These are phyloP conservation scores for Macrosiphum euphorbiae DNA, from an alignment of 2,888 invertebrate species.

Conservation along the genomic window DNA sequence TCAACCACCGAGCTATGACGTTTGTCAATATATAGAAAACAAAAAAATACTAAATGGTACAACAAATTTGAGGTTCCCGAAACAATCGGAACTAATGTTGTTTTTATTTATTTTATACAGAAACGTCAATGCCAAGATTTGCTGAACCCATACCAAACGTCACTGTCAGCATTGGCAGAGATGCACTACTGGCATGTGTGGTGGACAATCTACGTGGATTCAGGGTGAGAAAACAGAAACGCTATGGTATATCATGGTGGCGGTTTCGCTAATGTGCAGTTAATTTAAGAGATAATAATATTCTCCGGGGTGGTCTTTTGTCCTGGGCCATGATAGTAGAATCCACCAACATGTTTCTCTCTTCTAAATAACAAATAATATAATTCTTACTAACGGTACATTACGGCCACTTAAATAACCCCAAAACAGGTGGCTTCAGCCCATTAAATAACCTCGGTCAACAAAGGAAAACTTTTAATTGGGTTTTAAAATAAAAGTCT, in stretches of 20 bases:
- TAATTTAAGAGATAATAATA: slow-evolving; percentile 26
- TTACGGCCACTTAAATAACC: slow-evolving; percentile 46
- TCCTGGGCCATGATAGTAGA: background rate
- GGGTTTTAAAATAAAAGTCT: slow-evolving; percentile 40
- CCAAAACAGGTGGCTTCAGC: slow-evolving; percentile 27
- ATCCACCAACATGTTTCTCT: background rate
- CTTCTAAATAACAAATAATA: slow-evolving; percentile 29
- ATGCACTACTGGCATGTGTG: slow-evolving; percentile 88
- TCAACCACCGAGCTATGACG: background rate
- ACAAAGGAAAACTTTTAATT: slow-evolving; percentile 56
- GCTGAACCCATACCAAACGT: slow-evolving; percentile 91
- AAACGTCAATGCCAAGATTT: slow-evolving; percentile 82
- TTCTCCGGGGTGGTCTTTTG: slow-evolving; percentile 34
- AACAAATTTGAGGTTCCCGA: background rate
- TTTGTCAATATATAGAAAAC: background rate
- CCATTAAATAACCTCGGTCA: slow-evolving; percentile 24
- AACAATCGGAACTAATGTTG: background rate
- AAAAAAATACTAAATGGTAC: too few species aligned
- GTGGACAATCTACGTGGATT: slow-evolving; percentile 89
- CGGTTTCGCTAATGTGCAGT: background rate
- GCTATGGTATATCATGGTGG: too few species aligned
- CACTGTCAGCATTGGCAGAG: slow-evolving; percentile 88
- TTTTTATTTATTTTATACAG: slow-evolving; percentile 69
- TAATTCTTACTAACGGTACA: slow-evolving; percentile 47
- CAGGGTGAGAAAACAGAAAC: slow-evolving; percentile 76